Conservation (phyloP, 1,140 invertebrate genomes). For the Drosophila nannoptera region DNA sequence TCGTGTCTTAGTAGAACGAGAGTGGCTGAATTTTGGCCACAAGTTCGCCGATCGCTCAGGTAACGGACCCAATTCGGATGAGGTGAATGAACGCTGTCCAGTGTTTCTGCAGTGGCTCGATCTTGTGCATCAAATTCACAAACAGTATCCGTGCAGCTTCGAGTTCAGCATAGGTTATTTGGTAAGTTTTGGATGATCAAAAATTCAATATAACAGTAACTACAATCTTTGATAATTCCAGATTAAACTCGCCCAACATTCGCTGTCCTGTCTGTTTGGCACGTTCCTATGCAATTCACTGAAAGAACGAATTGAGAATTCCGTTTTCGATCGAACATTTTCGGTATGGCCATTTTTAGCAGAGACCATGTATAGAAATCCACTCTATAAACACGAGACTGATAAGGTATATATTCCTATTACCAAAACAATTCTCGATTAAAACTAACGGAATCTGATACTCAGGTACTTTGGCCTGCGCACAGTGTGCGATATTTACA, state of each 20-base stretch:
- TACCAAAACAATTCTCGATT: no score
- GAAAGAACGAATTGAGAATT: conserved; percentile 85
- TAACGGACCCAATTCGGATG: conserved; percentile 88
- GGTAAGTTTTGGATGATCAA: conserved; percentile 81
- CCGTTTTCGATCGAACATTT: conserved; percentile 86
- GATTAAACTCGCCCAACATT: conserved; percentile 97
- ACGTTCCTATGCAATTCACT: conserved; percentile 96
- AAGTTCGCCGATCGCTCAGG: conserved; percentile 98
- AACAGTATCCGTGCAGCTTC: conserved; percentile 95
- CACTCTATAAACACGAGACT: conserved; percentile 85
- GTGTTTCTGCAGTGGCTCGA: conserved; percentile 99
- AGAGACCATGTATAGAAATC: conserved; percentile 90
- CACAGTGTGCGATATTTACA: conserved; percentile 89
- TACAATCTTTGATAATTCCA: conserved; percentile 77
- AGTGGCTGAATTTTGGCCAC: conserved; percentile 98
- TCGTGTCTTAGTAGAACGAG: conserved; percentile 92
- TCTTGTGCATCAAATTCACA: conserved; percentile 94
- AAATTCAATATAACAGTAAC: neutral
- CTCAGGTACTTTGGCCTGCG: conserved; percentile 88
- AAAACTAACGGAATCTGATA: conserved; percentile 48
- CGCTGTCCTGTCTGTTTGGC: conserved; percentile 97
- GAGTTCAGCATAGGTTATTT: conserved; percentile 96
- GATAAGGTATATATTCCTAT: conserved; percentile 77
- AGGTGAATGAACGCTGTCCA: conserved; percentile 94
- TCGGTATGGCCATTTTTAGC: conserved; percentile 93